A percentile compares a stretch with the other conserved stretches of the same genome.
Evolutionary conservation across 2,888 invertebrate genomes (phyloP).

Genomic region (Standfussiana lucernea): DNA sequence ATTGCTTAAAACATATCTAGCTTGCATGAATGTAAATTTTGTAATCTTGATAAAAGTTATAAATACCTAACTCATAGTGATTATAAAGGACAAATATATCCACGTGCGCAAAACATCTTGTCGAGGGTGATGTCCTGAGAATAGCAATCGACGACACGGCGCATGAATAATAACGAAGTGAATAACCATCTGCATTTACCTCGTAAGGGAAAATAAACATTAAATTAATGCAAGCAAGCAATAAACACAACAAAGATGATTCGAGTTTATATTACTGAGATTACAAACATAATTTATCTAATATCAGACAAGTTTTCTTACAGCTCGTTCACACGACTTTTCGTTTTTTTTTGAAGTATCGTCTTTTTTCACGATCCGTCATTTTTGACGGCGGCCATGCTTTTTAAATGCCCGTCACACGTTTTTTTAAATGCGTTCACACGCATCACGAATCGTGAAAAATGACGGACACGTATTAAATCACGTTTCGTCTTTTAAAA

Average conservation of each 20-base stretch:
- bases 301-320: constrained; percentile 64
- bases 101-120: constrained; percentile 37
- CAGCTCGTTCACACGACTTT: no score
- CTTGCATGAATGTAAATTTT: neutral
- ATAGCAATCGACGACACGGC: constrained; percentile 48
- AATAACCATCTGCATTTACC: constrained; percentile 54
- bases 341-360: no score
- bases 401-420: no score
- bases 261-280: constrained; percentile 69
- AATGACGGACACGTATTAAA: no score
- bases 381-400: no score
- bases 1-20: neutral
- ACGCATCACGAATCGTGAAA: no score
- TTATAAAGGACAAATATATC: constrained; percentile 17
- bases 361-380: no score
- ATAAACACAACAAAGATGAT: constrained; percentile 52
- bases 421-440: no score
- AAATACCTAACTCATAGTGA: constrained; percentile 12
- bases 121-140: constrained; percentile 55
- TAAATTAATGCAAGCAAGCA: constrained; percentile 39
- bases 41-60: neutral
- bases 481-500: no score
- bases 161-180: constrained; percentile 53
- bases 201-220: constrained; percentile 50
- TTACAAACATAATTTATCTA: constrained; percentile 70